Conservation (phyloP, 1,140 invertebrate species). For the Tyrophagus putrescentiae region DNA sequence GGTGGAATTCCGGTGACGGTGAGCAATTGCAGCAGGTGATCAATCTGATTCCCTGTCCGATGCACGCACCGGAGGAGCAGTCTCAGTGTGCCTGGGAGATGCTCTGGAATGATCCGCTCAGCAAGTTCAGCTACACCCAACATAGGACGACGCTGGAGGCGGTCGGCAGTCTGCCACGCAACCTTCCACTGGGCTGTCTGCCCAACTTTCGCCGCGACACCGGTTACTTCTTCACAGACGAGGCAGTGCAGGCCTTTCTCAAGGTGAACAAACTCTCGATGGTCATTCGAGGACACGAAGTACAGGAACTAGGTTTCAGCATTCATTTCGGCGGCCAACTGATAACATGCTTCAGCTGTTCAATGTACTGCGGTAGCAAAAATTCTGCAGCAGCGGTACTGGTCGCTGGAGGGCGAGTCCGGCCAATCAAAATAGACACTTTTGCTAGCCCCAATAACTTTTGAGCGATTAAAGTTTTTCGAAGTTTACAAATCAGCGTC, state of each 20-base stretch:
- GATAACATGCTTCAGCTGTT: conserved; percentile 52
- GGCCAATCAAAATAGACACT: too few relatives aligned
- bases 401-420: too few relatives aligned
- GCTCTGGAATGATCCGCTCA: conserved; percentile 57
- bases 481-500: too few relatives aligned
- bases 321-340: conserved; percentile 45
- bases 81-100: conserved; percentile 55
- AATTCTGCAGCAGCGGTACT: too few relatives aligned
- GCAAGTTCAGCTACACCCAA: conserved; percentile 12
- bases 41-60: conserved; percentile 45
- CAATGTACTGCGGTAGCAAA: conserved; percentile 49
- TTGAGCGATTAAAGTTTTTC: too few relatives aligned
- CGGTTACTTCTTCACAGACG: conserved; percentile 50
- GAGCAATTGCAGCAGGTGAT: conserved; percentile 40
- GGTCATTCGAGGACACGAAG: conserved; percentile 55
- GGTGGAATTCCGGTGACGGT: conserved; percentile 50
- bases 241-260: conserved; percentile 50
- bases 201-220: conserved; percentile 51
- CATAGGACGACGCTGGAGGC: conserved; percentile 15
- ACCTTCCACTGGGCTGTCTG: conserved; percentile 44
- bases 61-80: conserved; percentile 46
- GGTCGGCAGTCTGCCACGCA: not conserved
- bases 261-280: conserved; percentile 46
- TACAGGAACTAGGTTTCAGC: conserved; percentile 34
- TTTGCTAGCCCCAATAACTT: too few relatives aligned